Percentiles rank a stretch among this genome's conserved stretches.
phyloP scores from a whole-genome alignment of 2,113 vertebrate genomes.

The Collichthys lucidus region DNA sequence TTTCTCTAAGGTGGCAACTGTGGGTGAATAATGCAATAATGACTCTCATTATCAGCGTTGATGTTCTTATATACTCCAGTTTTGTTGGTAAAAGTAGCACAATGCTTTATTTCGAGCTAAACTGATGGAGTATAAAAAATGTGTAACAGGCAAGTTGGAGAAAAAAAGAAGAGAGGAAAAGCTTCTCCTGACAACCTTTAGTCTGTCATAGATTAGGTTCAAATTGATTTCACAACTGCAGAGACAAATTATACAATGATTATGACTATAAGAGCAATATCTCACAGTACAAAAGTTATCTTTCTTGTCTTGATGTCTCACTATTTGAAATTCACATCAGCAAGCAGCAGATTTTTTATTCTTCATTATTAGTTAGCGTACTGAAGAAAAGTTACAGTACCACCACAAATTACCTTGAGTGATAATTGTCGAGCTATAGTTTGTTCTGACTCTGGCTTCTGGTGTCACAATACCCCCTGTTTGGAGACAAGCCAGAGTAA shows the following conservation, averaged over 20 bases:
- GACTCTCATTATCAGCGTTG: constrained; percentile 21
- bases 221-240: not conserved
- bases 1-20: not conserved
- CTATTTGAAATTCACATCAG: not conserved
- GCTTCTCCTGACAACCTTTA: not conserved
- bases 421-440: not conserved
- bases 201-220: not conserved
- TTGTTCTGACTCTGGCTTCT: not conserved
- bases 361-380: not conserved
- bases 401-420: not conserved
- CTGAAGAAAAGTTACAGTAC: not conserved
- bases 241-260: too few species aligned
- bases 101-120: not conserved
- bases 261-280: not conserved
- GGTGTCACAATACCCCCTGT: not conserved
- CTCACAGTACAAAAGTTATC: not conserved
- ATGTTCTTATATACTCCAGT: not conserved
- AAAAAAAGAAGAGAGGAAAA: not conserved
- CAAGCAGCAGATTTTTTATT: not conserved
- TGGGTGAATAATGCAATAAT: constrained; percentile 35
- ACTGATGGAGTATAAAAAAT: constrained; percentile 5
- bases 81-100: constrained; percentile 8
- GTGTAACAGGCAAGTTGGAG: not conserved
- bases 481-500: not conserved
- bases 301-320: not conserved